Conservation (phyloP, 2,888 invertebrate genomes). For the Yponomeuta plumbellus region DNA sequence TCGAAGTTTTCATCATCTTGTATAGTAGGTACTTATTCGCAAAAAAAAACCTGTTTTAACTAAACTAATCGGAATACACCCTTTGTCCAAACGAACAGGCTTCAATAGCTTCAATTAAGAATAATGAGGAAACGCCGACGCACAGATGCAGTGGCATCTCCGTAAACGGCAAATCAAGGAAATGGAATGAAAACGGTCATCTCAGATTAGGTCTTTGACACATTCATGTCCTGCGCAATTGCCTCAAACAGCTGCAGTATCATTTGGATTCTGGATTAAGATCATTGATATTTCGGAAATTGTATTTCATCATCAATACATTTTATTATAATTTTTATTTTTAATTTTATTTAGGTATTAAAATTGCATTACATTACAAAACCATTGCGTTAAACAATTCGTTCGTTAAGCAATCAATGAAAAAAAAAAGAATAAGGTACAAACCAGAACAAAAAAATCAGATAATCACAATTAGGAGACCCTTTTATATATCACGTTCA, state of each 20-base stretch:
- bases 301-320: too few relatives aligned
- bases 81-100: neutral
- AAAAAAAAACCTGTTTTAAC: neutral
- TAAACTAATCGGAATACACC: neutral
- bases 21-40: neutral
- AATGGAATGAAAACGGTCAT: slow-evolving; percentile 25
- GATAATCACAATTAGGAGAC: too few relatives aligned
- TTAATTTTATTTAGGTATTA: too few relatives aligned
- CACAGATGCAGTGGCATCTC: slow-evolving; percentile 35
- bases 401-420: too few relatives aligned
- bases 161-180: slow-evolving; percentile 37
- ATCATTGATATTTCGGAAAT: neutral
- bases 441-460: too few relatives aligned
- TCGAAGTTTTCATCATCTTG: neutral
- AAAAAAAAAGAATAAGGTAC: too few relatives aligned
- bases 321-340: too few relatives aligned
- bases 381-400: too few relatives aligned
- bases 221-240: neutral
- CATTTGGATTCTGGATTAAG: neutral
- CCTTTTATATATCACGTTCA: too few relatives aligned
- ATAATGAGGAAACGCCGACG: slow-evolving; percentile 66
- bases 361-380: too few relatives aligned
- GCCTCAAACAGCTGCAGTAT: neutral
- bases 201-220: slow-evolving; percentile 8
- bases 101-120: slow-evolving; percentile 39